Percentiles rank a stretch among this genome's conserved stretches.
These are phyloP conservation scores for Pantherophis guttatus DNA, from an alignment of 2,113 vertebrate species.

Conservation along the genomic window DNA sequence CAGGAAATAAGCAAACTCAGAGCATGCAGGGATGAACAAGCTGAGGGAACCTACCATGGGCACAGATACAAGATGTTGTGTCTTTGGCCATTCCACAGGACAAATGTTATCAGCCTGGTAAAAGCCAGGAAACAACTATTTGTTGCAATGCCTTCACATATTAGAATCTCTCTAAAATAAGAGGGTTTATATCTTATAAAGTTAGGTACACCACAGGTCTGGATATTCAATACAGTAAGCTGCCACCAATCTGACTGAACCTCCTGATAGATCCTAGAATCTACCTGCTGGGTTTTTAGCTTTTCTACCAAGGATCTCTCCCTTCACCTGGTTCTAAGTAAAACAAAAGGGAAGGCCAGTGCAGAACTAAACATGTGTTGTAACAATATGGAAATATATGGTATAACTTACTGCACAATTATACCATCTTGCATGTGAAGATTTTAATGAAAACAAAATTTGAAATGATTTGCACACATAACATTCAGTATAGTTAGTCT, in stretches of 20 bases:
- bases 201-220: not conserved
- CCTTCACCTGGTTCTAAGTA: not conserved
- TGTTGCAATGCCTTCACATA: not conserved
- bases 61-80: conserved; percentile 13
- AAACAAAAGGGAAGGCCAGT: not conserved
- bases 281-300: not conserved
- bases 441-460: not conserved
- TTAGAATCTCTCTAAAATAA: not conserved
- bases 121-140: not conserved
- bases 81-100: not conserved
- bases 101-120: conserved; percentile 1
- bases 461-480: not conserved
- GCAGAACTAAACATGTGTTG: not conserved
- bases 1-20: not conserved
- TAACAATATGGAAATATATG: not conserved
- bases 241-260: not conserved
- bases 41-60: not conserved
- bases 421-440: not conserved
- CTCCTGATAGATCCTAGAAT: not conserved
- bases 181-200: not conserved
- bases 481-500: not conserved
- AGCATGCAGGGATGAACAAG: not conserved
- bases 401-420: not conserved
- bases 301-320: not conserved
- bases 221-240: not conserved